A percentile compares a stretch with the other conserved stretches of the same genome.
These are phyloP conservation scores for Nibea coibor DNA, from an alignment of 2,113 vertebrate species.

Conservation along the genomic window DNA sequence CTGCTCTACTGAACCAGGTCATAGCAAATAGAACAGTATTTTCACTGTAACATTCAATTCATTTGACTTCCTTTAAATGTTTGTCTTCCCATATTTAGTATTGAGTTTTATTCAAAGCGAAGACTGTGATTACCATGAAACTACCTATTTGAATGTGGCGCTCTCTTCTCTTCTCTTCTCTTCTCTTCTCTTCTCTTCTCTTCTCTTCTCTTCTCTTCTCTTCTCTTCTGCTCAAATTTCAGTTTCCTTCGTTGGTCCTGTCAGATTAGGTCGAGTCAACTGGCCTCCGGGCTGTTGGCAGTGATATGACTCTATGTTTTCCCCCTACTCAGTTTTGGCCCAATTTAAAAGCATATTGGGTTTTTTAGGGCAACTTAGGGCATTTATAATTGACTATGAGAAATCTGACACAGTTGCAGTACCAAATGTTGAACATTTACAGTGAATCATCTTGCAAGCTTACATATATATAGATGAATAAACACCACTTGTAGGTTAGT, in stretches of 20 bases:
- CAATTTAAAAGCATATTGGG: slow-evolving; percentile 61
- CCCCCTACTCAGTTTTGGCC: slow-evolving; percentile 61
- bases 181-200: slow-evolving; percentile 1
- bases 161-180: background rate
- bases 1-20: slow-evolving; percentile 74
- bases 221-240: slow-evolving; percentile 4
- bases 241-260: slow-evolving; percentile 18
- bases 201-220: slow-evolving; percentile 1
- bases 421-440: slow-evolving; percentile 28
- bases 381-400: slow-evolving; percentile 68
- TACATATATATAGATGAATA: background rate
- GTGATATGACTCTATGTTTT: slow-evolving; percentile 28
- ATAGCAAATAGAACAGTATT: slow-evolving; percentile 62
- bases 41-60: slow-evolving; percentile 38
- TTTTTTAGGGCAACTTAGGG: slow-evolving; percentile 59
- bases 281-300: slow-evolving; percentile 68
- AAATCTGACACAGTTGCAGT: slow-evolving; percentile 58
- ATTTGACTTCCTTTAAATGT: slow-evolving; percentile 20
- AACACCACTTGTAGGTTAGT: background rate
- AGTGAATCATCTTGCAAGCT: slow-evolving; percentile 15
- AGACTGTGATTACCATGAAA: background rate
- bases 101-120: background rate
- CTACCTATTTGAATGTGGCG: background rate
- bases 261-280: slow-evolving; percentile 40
- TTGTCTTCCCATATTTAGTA: background rate